phyloP scores from a whole-genome alignment of 2,113 vertebrate species.

The Enhydra lutris region DNA sequence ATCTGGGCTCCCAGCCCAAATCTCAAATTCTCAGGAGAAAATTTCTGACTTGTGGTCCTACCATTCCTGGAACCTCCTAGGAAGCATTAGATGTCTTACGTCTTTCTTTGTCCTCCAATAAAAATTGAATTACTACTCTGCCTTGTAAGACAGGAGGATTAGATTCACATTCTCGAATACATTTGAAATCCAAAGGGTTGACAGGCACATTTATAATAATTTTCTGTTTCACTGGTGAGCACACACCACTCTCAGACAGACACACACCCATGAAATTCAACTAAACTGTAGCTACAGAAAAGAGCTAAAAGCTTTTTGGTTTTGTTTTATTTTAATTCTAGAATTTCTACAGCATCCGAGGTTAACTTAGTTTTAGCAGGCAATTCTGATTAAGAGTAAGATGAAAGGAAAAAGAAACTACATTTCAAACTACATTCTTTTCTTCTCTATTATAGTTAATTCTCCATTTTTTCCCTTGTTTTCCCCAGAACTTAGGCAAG shows the following conservation, averaged over 20 bases:
- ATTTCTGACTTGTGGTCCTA: neutral
- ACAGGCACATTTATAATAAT: neutral
- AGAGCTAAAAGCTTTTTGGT: neutral
- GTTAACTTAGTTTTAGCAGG: neutral
- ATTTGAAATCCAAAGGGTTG: neutral
- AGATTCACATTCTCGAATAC: neutral
- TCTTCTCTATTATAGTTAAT: neutral
- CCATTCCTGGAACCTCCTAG: neutral
- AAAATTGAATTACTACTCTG: slow-evolving; percentile 1
- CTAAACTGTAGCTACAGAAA: neutral
- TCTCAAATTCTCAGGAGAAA: neutral
- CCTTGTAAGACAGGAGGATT: neutral
- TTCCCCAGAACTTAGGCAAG: neutral
- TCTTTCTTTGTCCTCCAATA: neutral
- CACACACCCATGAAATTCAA: neutral
- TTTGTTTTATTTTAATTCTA: neutral
- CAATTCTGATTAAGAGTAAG: slow-evolving; percentile 26
- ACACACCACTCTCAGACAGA: neutral
- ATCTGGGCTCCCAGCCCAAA: neutral
- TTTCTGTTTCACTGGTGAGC: slow-evolving; percentile 20
- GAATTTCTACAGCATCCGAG: neutral
- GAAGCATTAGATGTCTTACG: neutral
- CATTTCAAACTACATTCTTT: neutral
- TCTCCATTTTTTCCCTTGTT: neutral
- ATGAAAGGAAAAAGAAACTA: neutral